Conservation (phyloP, 2,888 invertebrate genomes). For the Dermolepida albohirtum region DNA sequence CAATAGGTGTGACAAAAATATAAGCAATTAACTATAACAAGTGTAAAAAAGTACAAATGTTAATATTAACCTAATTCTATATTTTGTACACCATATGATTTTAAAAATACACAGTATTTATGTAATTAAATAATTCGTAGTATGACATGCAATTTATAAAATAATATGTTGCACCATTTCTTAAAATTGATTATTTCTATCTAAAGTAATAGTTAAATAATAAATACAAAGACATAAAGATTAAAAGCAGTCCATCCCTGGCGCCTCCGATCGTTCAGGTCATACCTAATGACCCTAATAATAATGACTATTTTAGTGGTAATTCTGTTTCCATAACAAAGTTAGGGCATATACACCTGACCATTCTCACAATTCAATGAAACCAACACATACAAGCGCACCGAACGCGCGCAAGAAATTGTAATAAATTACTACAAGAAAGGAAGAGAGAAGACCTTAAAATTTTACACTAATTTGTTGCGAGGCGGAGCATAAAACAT, state of each 20-base stretch:
- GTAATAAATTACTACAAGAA: slow-evolving; percentile 30
- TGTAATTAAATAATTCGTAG: too few species aligned
- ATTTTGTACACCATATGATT: too few species aligned
- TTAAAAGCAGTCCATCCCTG: slow-evolving; percentile 10
- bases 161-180: too few species aligned
- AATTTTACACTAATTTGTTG: slow-evolving; percentile 38
- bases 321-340: slow-evolving; percentile 64
- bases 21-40: too few species aligned
- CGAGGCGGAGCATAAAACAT: slow-evolving; percentile 15
- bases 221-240: neutral
- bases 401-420: slow-evolving; percentile 16
- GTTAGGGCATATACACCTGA: slow-evolving; percentile 61
- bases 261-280: slow-evolving; percentile 46
- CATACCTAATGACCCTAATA: slow-evolving; percentile 61
- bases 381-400: slow-evolving; percentile 22
- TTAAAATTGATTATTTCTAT: neutral
- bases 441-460: slow-evolving; percentile 23
- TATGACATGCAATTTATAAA: too few species aligned
- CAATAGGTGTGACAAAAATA: too few species aligned
- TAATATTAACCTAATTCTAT: too few species aligned
- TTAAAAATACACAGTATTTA: too few species aligned
- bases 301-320: slow-evolving; percentile 63
- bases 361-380: slow-evolving; percentile 45
- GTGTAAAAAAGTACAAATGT: too few species aligned
- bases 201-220: neutral